Evolutionary conservation across 92 coral and sea anemone genomes (phyloP).

Genomic region (Phenganax stokvisi): DNA sequence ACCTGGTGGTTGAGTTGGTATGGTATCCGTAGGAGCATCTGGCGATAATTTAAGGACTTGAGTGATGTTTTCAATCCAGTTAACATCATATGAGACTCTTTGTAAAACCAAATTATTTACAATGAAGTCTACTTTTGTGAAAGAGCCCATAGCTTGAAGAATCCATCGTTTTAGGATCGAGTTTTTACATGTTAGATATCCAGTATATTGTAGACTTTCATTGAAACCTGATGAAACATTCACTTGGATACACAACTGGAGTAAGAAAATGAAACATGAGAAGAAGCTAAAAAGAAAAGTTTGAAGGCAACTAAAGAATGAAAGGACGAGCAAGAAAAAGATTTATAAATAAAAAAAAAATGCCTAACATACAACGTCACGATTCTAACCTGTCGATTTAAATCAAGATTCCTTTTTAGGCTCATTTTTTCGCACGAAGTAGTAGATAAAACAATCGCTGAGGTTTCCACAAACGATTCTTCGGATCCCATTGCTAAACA

Average conservation of each 20-base stretch:
- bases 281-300: not conserved
- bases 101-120: not conserved
- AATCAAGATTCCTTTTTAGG: not conserved
- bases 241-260: slow-evolving; percentile 16
- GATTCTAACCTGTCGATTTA: slow-evolving; percentile 6
- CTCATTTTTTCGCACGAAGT: not conserved
- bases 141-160: slow-evolving; percentile 28
- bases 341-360: not conserved
- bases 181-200: slow-evolving; percentile 26
- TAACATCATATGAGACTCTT: slow-evolving; percentile 3
- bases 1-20: slow-evolving; percentile 9
- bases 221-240: not conserved
- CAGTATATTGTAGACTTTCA: not conserved
- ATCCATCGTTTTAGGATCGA: slow-evolving; percentile 5
- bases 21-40: not conserved
- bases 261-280: not conserved
- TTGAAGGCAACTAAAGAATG: not conserved
- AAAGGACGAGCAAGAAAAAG: not conserved
- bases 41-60: not conserved
- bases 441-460: slow-evolving; percentile 9
- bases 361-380: not conserved
- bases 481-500: not conserved
- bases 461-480: not conserved
- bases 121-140: not conserved
- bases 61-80: slow-evolving; percentile 19